phyloP scores from a whole-genome alignment of 1,140 invertebrate species.

The Cotesia typhae region DNA sequence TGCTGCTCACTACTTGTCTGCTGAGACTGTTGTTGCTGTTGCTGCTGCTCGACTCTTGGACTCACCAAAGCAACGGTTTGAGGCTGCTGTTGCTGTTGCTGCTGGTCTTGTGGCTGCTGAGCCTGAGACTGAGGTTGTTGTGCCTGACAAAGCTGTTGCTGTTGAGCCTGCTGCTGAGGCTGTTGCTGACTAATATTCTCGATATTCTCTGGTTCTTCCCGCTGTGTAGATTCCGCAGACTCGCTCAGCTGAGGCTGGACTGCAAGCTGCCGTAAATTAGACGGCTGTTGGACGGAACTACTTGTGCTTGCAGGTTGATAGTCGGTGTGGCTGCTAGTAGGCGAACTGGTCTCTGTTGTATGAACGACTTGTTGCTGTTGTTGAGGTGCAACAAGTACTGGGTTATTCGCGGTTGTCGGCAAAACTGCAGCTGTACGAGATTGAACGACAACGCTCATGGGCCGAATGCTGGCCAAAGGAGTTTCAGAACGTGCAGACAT shows the following conservation, averaged over 20 bases:
- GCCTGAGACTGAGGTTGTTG: conserved; percentile 59
- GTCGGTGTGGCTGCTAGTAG: conserved; percentile 67
- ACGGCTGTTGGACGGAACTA: conserved; percentile 50
- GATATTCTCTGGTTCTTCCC: conserved; percentile 63
- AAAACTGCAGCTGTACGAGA: conserved; percentile 81
- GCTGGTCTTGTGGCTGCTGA: conserved; percentile 50
- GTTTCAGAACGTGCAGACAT: conserved; percentile 86
- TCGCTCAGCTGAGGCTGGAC: conserved; percentile 61
- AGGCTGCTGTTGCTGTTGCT: conserved; percentile 62
- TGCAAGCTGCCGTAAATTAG: conserved; percentile 55
- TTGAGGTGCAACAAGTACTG: conserved; percentile 72
- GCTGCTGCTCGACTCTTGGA: conserved; percentile 73
- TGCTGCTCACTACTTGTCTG: conserved; percentile 53
- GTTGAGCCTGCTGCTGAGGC: conserved; percentile 52
- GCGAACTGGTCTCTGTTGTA: conserved; percentile 66
- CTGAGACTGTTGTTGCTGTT: conserved; percentile 56
- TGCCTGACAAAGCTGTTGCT: conserved; percentile 50
- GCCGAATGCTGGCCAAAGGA: conserved; percentile 89
- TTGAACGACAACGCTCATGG: conserved; percentile 82
- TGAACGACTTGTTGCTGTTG: conserved; percentile 64
- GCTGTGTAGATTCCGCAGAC: conserved; percentile 61
- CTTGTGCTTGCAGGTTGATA: conserved; percentile 63
- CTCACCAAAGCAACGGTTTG: conserved; percentile 79
- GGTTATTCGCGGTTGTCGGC: conserved; percentile 71
- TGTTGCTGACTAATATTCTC: conserved; percentile 51